Conservation (phyloP, 2,888 invertebrate species). For the Hybos culiciformis region DNA sequence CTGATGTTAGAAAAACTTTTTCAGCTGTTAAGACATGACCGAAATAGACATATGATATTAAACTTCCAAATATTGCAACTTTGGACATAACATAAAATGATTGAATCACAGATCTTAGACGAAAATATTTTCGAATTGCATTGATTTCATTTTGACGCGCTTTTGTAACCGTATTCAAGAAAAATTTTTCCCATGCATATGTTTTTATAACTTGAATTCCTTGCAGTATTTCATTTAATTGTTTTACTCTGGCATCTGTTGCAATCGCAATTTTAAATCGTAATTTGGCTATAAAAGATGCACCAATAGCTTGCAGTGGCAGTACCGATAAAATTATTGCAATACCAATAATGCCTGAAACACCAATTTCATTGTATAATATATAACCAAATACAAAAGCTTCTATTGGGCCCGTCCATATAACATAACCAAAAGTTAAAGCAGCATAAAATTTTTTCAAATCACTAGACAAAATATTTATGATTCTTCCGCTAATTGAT, state of each 20-base stretch:
- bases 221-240: constrained; percentile 71
- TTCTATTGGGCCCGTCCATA: constrained; percentile 70
- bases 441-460: constrained; percentile 79
- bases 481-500: constrained; percentile 57
- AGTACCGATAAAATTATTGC: constrained; percentile 48
- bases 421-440: constrained; percentile 68
- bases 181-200: constrained; percentile 69
- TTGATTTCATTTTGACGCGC: constrained; percentile 55
- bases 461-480: constrained; percentile 83
- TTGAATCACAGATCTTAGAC: constrained; percentile 47
- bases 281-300: constrained; percentile 45
- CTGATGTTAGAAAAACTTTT: constrained; percentile 57
- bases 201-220: constrained; percentile 70
- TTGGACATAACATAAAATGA: constrained; percentile 59
- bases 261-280: constrained; percentile 52
- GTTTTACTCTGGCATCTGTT: constrained; percentile 66
- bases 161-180: constrained; percentile 49
- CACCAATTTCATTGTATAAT: constrained; percentile 39
- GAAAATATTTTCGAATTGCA: constrained; percentile 45
- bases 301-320: constrained; percentile 52
- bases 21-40: constrained; percentile 52
- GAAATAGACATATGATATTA: constrained; percentile 49
- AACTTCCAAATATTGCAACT: constrained; percentile 55
- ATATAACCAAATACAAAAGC: constrained; percentile 28
- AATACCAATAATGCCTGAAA: constrained; percentile 50